A percentile compares a stretch with the other conserved stretches of the same genome.
phyloP scores from a whole-genome alignment of 2,797 vertebrate genomes.

The Hydrolagus colliei region DNA sequence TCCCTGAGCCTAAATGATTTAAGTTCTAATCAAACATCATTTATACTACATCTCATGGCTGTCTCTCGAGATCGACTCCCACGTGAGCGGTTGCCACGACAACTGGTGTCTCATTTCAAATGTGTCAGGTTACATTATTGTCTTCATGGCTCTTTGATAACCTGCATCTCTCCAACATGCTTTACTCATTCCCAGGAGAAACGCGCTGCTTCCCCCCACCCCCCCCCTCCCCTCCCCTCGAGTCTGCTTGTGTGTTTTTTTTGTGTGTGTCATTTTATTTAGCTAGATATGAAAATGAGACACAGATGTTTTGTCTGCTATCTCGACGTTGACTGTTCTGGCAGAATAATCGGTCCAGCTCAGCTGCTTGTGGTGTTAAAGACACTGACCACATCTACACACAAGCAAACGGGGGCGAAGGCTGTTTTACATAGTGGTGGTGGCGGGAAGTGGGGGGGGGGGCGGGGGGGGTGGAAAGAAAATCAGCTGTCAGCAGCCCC shows the following conservation, averaged over 20 bases:
- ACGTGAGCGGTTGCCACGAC: constrained; percentile 89
- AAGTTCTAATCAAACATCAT: constrained; percentile 98
- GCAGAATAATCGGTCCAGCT: constrained; percentile 30
- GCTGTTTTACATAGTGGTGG: constrained; percentile 27
- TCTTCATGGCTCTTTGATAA: constrained; percentile 95
- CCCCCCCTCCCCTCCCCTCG: constrained; percentile 29
- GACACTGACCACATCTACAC: constrained; percentile 30
- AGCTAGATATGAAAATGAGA: constrained; percentile 45
- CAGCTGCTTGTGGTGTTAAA: constrained; percentile 23
- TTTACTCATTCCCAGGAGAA: constrained; percentile 53
- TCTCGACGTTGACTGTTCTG: constrained; percentile 29
- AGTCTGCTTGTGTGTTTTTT: constrained; percentile 35
- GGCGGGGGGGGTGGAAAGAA: background rate
- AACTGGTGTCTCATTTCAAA: constrained; percentile 97
- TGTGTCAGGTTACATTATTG: constrained; percentile 99
- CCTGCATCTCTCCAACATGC: constrained; percentile 51
- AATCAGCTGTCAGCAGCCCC: constrained; percentile 30
- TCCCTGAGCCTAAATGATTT: constrained; percentile 84
- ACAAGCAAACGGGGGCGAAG: constrained; percentile 7
- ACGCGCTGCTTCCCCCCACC: constrained; percentile 38
- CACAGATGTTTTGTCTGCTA: constrained; percentile 41
- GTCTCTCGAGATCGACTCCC: constrained; percentile 77
- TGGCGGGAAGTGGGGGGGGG: too few relatives aligned
- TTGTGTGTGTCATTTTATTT: constrained; percentile 35
- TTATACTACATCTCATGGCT: constrained; percentile 82